A percentile compares a stretch with the other conserved stretches of the same genome.
These are phyloP conservation scores for Danio rerio DNA, from an alignment of 2,113 vertebrate genomes.

Conservation along the genomic window GRCz12tu NC_133181.1:11372001-11372500, in stretches of 20 bases:
- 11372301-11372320: too few relatives aligned
- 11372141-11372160: conserved; percentile 51
- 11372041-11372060: conserved; percentile 55
- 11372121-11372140: conserved; percentile 48
- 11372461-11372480: too few relatives aligned
- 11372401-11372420: too few relatives aligned
- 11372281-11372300: too few relatives aligned
- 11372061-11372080: conserved; percentile 50
- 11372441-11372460: too few relatives aligned
- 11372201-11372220: background rate
- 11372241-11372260: conserved; percentile 50
- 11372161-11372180: conserved; percentile 46
- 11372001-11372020: conserved; percentile 82
- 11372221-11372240: conserved; percentile 7
- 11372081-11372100: conserved; percentile 36
- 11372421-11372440: too few relatives aligned
- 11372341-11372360: too few relatives aligned
- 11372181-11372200: conserved; percentile 27
- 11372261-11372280: background rate
- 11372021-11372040: conserved; percentile 23
- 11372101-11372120: conserved; percentile 35
- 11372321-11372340: too few relatives aligned
- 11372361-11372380: too few relatives aligned
- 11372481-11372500: too few relatives aligned
- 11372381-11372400: too few relatives aligned